These are phyloP conservation scores for Porites lutea DNA, from an alignment of 64 coral and sea anemone species.

Conservation along the genomic window DNA sequence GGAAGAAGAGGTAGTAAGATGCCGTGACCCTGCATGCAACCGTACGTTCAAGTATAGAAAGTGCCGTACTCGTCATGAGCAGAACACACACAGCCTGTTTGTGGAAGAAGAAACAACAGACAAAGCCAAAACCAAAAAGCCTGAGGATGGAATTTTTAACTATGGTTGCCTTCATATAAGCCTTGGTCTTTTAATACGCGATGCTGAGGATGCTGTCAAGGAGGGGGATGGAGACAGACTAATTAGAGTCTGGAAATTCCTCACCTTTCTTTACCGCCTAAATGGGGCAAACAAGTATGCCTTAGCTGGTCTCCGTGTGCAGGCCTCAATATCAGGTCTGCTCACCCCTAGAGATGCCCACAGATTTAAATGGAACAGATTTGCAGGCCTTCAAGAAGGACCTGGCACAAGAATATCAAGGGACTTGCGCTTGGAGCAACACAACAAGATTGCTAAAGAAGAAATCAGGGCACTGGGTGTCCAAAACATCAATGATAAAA, in stretches of 20 bases:
- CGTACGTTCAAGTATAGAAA: conserved; percentile 38
- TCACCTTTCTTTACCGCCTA: conserved; percentile 30
- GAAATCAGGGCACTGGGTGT: conserved; percentile 7
- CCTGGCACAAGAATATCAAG: conserved; percentile 39
- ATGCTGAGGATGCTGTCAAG: conserved; percentile 68
- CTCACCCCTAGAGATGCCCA: conserved; percentile 62
- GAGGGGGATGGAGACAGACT: conserved; percentile 74
- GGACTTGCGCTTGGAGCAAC: conserved; percentile 39
- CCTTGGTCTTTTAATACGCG: conserved; percentile 59
- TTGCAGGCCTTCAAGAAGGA: conserved; percentile 25
- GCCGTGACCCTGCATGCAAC: not conserved
- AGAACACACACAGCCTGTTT: not conserved
- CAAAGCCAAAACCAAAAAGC: not conserved
- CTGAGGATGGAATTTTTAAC: conserved; percentile 66
- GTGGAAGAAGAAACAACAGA: not conserved
- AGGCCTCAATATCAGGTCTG: conserved; percentile 19
- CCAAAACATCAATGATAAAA: conserved; percentile 22
- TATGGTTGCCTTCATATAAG: conserved; percentile 78
- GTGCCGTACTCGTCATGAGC: conserved; percentile 48
- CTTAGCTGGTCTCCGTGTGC: conserved; percentile 52
- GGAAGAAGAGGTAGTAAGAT: not conserved
- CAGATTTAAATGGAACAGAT: conserved; percentile 63
- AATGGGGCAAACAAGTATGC: conserved; percentile 58
- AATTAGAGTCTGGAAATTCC: conserved; percentile 57
- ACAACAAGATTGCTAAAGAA: conserved; percentile 38